A percentile compares a stretch with the other conserved stretches of the same genome.
Conservation (phyloP, 2,888 invertebrate species). For the Tanypteryx hageni region DNA sequence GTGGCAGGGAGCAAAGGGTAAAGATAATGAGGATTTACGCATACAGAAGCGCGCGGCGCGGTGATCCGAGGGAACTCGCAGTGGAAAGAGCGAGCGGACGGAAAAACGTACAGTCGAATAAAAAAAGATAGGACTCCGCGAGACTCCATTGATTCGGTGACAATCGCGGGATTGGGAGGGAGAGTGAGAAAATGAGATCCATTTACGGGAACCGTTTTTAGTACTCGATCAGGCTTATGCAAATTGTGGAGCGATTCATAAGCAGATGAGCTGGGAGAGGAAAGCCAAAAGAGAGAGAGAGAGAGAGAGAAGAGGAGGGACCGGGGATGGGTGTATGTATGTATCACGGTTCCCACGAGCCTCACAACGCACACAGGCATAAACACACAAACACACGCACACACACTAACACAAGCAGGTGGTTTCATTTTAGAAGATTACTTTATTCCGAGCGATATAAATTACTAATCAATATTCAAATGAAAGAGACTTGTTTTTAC, state of each 20-base stretch:
- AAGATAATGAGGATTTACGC: not conserved
- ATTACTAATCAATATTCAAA: slow-evolving; percentile 58
- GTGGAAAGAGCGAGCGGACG: not conserved
- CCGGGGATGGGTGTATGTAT: not conserved
- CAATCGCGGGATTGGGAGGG: not conserved
- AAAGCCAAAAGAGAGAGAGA: not conserved
- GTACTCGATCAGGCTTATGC: slow-evolving; percentile 61
- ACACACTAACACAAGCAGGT: no score
- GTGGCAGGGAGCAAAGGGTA: not conserved
- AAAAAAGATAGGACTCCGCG: not conserved
- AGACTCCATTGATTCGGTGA: slow-evolving; percentile 46
- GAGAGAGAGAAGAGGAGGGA: no score
- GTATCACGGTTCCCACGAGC: not conserved
- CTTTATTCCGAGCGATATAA: slow-evolving; percentile 40
- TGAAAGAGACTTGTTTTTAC: not conserved
- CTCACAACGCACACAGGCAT: not conserved
- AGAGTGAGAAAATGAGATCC: slow-evolving; percentile 40
- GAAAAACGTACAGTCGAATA: not conserved
- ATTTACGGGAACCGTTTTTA: slow-evolving; percentile 39
- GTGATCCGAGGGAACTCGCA: not conserved
- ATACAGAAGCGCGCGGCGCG: not conserved
- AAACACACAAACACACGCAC: no score
- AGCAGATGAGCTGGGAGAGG: not conserved
- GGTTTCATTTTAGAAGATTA: slow-evolving; percentile 14
- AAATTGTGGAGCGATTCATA: slow-evolving; percentile 46